Percentiles rank a stretch among this genome's conserved stretches.
These are phyloP conservation scores for Brachionus sp. DNA, from an alignment of 1,140 invertebrate genomes.

Conservation along the genomic window DNA sequence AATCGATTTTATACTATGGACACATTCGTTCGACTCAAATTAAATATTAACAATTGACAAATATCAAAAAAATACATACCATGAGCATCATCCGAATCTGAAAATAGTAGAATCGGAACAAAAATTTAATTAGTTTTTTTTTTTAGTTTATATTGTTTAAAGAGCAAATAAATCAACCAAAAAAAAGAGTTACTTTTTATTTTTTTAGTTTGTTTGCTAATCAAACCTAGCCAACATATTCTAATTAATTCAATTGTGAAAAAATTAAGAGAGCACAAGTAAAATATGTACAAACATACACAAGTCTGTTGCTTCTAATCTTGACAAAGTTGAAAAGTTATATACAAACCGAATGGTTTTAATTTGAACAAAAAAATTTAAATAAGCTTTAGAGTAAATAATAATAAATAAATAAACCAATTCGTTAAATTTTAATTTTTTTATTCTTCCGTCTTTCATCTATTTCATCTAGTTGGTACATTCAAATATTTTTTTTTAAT, in stretches of 20 bases:
- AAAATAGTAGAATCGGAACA: not conserved
- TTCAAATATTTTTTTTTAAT: constrained; percentile 13
- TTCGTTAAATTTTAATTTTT: not conserved
- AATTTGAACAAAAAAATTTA: not conserved
- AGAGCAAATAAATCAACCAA: not conserved
- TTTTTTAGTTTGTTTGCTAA: not conserved
- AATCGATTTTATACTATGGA: not conserved
- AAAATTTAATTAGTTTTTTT: constrained; percentile 12
- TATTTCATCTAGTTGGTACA: not conserved
- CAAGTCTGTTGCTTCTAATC: not conserved
- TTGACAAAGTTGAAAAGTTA: constrained; percentile 9
- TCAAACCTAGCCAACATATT: not conserved
- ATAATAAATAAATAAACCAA: constrained; percentile 4
- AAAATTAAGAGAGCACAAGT: not conserved
- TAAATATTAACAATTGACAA: constrained; percentile 5
- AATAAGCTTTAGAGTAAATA: not conserved
- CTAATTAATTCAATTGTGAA: constrained; percentile 4
- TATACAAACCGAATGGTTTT: not conserved
- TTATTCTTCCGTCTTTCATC: not conserved
- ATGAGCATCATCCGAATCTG: not conserved
- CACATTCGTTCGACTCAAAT: not conserved
- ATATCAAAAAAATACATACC: not conserved
- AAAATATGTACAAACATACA: constrained; percentile 5
- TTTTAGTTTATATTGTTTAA: not conserved
- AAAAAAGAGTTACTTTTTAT: not conserved